These are phyloP conservation scores for Gymnothorax reevesii DNA, from an alignment of 2,797 vertebrate species.

Conservation along the genomic window DNA sequence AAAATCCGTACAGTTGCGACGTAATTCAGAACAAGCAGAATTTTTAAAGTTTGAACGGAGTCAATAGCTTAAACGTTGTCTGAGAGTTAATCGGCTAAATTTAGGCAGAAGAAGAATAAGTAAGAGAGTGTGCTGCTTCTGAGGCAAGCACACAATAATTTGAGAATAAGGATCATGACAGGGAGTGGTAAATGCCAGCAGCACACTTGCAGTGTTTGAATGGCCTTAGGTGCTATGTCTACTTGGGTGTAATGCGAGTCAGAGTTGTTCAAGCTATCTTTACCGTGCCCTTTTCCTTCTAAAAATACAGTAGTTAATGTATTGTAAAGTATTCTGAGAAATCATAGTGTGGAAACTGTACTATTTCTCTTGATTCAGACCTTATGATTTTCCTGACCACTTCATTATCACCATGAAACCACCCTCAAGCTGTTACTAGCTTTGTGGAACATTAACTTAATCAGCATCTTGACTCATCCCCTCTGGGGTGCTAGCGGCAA, in stretches of 20 bases:
- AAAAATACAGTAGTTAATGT: neutral
- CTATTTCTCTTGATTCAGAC: neutral
- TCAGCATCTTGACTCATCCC: neutral
- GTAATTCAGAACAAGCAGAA: too few species aligned
- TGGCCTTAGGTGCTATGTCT: neutral
- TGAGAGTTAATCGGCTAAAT: too few species aligned
- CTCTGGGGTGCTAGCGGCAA: neutral
- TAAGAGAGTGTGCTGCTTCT: too few species aligned
- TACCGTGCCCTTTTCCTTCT: neutral
- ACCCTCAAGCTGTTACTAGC: neutral
- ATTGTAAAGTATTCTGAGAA: neutral
- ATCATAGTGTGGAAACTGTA: neutral
- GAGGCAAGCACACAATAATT: neutral
- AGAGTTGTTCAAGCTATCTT: neutral
- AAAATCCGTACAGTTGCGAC: too few species aligned
- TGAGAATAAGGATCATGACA: neutral
- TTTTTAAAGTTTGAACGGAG: too few species aligned
- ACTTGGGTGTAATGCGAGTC: too few species aligned
- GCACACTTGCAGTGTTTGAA: neutral
- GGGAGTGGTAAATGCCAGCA: neutral
- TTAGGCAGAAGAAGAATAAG: too few species aligned
- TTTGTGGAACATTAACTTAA: neutral
- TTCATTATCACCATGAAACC: neutral
- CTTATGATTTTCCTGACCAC: neutral
- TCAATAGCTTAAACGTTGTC: too few species aligned